Evolutionary conservation across 1,140 invertebrate species (phyloP).

Genomic region (Wiebesia pumilae): DNA sequence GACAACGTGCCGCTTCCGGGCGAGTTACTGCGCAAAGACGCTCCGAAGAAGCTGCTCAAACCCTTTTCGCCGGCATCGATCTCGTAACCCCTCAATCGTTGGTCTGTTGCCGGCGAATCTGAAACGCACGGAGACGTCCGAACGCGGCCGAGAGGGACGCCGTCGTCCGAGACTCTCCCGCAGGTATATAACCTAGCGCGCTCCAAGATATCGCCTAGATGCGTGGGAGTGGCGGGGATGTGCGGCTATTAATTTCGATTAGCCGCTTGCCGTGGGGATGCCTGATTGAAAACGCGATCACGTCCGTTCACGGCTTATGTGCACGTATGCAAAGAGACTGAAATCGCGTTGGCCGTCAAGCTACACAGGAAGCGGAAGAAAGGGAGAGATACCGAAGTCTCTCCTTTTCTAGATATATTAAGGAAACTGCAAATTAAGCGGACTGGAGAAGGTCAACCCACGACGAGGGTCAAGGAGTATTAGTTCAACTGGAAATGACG

Average conservation of each 20-base stretch:
- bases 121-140: neutral
- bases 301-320: conserved; percentile 21
- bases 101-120: conserved; percentile 69
- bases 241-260: conserved; percentile 64
- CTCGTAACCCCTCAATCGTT: conserved; percentile 72
- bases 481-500: conserved; percentile 6
- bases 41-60: conserved; percentile 61
- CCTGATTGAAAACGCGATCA: conserved; percentile 61
- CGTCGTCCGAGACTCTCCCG: neutral
- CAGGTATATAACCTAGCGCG: neutral
- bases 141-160: conserved; percentile 23
- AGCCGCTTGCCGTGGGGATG: conserved; percentile 54
- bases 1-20: conserved; percentile 66
- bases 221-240: conserved; percentile 18
- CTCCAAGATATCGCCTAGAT: conserved; percentile 66
- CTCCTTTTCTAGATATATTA: conserved; percentile 18
- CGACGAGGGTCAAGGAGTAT: neutral
- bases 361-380: neutral
- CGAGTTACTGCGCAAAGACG: conserved; percentile 68
- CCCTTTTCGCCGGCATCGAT: conserved; percentile 68
- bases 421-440: conserved; percentile 45
- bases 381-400: neutral
- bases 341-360: neutral
- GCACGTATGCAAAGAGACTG: neutral
- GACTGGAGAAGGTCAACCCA: neutral